These are phyloP conservation scores for Pinna nobilis DNA, from an alignment of 1,140 invertebrate species.

Conservation along the genomic window DNA sequence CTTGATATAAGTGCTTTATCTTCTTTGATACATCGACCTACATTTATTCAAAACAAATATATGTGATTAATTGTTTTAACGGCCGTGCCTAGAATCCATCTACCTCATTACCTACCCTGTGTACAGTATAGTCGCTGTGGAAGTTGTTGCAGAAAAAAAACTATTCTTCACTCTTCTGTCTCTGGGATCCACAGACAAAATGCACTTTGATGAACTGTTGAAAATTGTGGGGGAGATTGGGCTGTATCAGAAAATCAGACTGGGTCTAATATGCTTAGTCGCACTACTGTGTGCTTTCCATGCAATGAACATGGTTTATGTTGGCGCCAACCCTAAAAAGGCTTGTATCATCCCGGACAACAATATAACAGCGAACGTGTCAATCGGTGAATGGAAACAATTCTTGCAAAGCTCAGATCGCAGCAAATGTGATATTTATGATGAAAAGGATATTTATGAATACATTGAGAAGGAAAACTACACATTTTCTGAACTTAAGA, in stretches of 20 bases:
- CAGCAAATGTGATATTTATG: constrained; percentile 13
- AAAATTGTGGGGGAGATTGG: constrained; percentile 91
- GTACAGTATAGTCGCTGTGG: no score
- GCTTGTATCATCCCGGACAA: constrained; percentile 23
- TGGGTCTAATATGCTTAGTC: constrained; percentile 87
- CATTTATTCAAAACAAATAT: no score
- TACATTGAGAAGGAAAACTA: background rate
- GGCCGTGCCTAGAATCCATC: no score
- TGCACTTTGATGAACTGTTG: constrained; percentile 92
- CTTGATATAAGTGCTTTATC: no score
- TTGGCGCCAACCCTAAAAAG: constrained; percentile 53
- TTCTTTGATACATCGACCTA: no score
- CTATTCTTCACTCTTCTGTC: no score
- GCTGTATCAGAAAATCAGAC: constrained; percentile 88
- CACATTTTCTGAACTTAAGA: constrained; percentile 15
- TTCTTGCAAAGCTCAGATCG: background rate
- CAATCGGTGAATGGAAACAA: background rate
- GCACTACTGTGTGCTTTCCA: constrained; percentile 86
- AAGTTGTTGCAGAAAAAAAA: no score
- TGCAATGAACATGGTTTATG: constrained; percentile 85
- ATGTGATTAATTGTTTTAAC: no score
- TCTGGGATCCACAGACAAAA: no score
- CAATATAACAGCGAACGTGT: constrained; percentile 9
- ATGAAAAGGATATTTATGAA: background rate
- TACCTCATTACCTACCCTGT: no score